Percentiles rank a stretch among this genome's conserved stretches.
phyloP scores from a whole-genome alignment of 2,797 vertebrate genomes.

The Manis pentadactyla region DNA sequence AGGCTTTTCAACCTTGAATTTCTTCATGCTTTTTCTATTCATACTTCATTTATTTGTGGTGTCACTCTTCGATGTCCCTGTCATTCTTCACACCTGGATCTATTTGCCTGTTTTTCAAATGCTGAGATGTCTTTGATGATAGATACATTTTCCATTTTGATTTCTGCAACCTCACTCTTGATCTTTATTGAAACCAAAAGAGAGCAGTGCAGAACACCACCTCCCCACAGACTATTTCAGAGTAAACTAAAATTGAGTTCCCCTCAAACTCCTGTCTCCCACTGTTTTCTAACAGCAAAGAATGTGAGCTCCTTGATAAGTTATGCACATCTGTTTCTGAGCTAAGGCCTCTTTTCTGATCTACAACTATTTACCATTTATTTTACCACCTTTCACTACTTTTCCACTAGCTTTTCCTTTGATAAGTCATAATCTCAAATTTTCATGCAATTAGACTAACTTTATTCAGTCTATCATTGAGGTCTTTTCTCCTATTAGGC shows the following conservation, averaged over 20 bases:
- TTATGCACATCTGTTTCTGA: neutral
- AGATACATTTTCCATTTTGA: constrained; percentile 69
- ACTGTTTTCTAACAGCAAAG: constrained; percentile 54
- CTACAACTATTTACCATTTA: neutral
- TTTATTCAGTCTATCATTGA: neutral
- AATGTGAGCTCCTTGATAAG: constrained; percentile 54
- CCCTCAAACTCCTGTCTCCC: constrained; percentile 1
- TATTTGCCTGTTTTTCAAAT: constrained; percentile 78
- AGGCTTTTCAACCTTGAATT: constrained; percentile 64
- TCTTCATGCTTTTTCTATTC: constrained; percentile 56
- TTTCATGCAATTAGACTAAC: neutral
- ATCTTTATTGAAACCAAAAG: constrained; percentile 78
- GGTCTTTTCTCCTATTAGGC: neutral
- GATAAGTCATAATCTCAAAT: constrained; percentile 21
- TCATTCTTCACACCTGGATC: constrained; percentile 70
- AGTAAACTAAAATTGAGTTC: neutral
- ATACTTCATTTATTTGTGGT: constrained; percentile 70
- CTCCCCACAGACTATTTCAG: neutral
- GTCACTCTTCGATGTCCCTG: constrained; percentile 65
- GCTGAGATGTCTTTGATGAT: constrained; percentile 60
- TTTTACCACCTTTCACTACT: neutral
- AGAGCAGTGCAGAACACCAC: constrained; percentile 38
- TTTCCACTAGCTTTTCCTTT: neutral
- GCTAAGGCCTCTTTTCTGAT: constrained; percentile 28
- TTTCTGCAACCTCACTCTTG: constrained; percentile 64